phyloP scores from a whole-genome alignment of 2,113 vertebrate genomes.

The Phycodurus eques region DNA sequence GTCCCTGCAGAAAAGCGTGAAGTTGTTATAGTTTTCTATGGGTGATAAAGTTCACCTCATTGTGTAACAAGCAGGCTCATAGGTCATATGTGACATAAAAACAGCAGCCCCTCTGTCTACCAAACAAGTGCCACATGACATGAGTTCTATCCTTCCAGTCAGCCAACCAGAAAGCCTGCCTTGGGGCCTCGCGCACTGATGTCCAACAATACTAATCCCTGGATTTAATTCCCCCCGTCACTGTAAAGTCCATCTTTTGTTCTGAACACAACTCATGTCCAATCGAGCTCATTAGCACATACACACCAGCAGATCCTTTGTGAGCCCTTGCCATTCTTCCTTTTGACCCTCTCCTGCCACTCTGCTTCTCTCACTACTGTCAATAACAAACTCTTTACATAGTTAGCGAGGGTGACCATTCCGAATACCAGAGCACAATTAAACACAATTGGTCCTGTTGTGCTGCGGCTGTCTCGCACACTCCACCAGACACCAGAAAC shows the following conservation, averaged over 20 bases:
- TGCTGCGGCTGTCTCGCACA: slow-evolving; percentile 4
- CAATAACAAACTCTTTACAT: slow-evolving; percentile 30
- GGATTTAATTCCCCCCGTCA: slow-evolving; percentile 61
- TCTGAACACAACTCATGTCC: slow-evolving; percentile 42
- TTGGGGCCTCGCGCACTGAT: slow-evolving; percentile 42
- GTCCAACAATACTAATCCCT: slow-evolving; percentile 66
- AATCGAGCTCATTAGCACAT: slow-evolving; percentile 32
- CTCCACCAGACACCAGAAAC: slow-evolving; percentile 9
- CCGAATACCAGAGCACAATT: slow-evolving; percentile 25
- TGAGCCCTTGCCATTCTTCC: slow-evolving; percentile 49
- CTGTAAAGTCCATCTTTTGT: slow-evolving; percentile 62
- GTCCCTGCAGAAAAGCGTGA: too few species aligned
- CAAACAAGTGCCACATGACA: slow-evolving; percentile 54
- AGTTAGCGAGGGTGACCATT: slow-evolving; percentile 25
- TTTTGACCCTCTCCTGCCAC: slow-evolving; percentile 30
- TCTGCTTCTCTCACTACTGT: slow-evolving; percentile 27
- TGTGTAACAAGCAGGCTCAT: slow-evolving; percentile 17
- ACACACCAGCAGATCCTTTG: slow-evolving; percentile 43
- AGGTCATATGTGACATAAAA: slow-evolving; percentile 27
- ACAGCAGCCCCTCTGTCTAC: slow-evolving; percentile 28
- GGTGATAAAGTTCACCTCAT: slow-evolving; percentile 17
- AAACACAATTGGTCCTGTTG: slow-evolving; percentile 32
- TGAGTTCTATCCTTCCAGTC: slow-evolving; percentile 31
- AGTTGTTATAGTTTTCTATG: slow-evolving; percentile 15
- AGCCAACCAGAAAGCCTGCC: slow-evolving; percentile 48